Evolutionary conservation across 2,888 invertebrate species (phyloP).

Genomic region (Dynastes tityus): DNA sequence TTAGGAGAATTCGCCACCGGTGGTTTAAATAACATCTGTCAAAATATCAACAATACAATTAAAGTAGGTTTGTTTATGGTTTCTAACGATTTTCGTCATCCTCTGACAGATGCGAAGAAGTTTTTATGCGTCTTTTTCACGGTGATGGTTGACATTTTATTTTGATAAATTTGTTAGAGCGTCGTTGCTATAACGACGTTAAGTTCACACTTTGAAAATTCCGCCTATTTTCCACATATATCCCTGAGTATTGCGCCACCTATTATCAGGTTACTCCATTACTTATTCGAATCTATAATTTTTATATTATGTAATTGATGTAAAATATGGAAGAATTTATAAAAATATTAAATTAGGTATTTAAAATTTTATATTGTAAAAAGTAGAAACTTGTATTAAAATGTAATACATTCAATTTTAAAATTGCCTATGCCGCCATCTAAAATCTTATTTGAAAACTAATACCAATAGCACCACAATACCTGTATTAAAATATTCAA

Average conservation of each 20-base stretch:
- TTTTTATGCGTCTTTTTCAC: constrained; percentile 13
- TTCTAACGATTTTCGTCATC: constrained; percentile 43
- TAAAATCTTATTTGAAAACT: too few species aligned
- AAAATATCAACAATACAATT: constrained; percentile 47
- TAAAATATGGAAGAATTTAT: too few species aligned
- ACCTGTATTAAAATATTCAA: too few species aligned
- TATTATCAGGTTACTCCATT: too few species aligned
- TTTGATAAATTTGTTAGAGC: constrained; percentile 31
- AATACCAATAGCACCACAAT: too few species aligned
- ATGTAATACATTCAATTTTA: too few species aligned
- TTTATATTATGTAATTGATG: too few species aligned
- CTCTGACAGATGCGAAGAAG: constrained; percentile 14
- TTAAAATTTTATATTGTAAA: too few species aligned
- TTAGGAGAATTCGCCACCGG: background rate
- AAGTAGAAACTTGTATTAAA: too few species aligned
- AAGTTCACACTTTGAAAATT: background rate
- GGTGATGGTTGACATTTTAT: constrained; percentile 35
- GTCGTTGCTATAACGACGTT: constrained; percentile 25
- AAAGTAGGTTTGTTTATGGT: constrained; percentile 32
- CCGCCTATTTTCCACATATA: background rate
- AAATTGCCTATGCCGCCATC: too few species aligned
- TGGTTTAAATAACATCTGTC: constrained; percentile 35
- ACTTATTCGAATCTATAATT: too few species aligned
- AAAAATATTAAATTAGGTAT: too few species aligned
- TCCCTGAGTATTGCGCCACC: background rate